Base-by-base conservation (phyloP, 2,113 vertebrate species). In the Pteronura brasiliensis region DNA sequence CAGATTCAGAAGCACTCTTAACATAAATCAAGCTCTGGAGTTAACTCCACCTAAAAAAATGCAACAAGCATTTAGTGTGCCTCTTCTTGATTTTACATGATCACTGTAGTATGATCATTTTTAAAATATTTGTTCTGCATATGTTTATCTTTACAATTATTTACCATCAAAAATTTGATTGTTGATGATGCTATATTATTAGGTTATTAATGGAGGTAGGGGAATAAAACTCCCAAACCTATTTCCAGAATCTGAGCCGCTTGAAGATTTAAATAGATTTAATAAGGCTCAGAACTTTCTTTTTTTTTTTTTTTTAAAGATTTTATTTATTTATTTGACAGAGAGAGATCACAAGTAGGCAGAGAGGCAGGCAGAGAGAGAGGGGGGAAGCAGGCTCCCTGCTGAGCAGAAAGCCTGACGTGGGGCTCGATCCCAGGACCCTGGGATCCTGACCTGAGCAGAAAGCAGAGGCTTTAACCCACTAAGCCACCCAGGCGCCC, bases 91-190 rank as follows among this genome's bases (percentile, higher is more conserved):
- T 61, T 42, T 69, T 69, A 80, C 7, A 29, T 57, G 36, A 94
- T 95, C 96, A 67, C 27, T 93, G 2, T 31, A 27, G 55, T 69
- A 25, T 61, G 93, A 76, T 34, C 8, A 59, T 86, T 94, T 96
- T 86, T 94, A 5, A 88, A 74, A 21, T 81, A 11, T 95, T 95
- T 95, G 34, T 55, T 96, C 63, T 93, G 20, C 7, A 39, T 79
- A 20, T 47, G 4, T 12, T 94, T 97, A 72, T 39, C 4, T 63
- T 95, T 95, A 76, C 0, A 49, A 86, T 57, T 76, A 93, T 44
- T 97, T 94, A 6, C 47, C 44, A 83, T 91, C 39, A 55, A 72
- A 88, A 69, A 52, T 29, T 89, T 92, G 89, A 80, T 61, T 88
- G 42, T 36, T 87, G 20, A n/a, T 92, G 25, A 31, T 57, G 34